Conservation (phyloP, 2,888 invertebrate species). For the Euzophera pinguis region DNA sequence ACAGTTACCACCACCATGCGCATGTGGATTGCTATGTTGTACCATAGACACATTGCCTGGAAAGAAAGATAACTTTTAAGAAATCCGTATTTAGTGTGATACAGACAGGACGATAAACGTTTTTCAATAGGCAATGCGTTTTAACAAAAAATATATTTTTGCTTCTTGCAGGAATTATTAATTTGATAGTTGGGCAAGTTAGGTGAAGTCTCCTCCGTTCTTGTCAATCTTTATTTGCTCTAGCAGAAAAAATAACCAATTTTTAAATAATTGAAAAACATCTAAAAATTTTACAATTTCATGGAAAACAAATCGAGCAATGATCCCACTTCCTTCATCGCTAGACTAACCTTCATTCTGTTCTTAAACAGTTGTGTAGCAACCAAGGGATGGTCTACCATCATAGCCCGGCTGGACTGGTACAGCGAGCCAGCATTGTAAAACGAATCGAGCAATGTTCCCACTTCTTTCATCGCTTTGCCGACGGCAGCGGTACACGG, state of each 20-base stretch:
- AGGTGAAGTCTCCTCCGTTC: too few species aligned
- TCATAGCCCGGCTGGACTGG: slow-evolving; percentile 91
- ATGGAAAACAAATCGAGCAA: slow-evolving; percentile 86
- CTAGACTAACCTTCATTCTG: slow-evolving; percentile 77
- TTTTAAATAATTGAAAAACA: too few species aligned
- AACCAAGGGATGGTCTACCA: slow-evolving; percentile 84
- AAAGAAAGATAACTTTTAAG: background rate
- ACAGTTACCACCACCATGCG: slow-evolving; percentile 88
- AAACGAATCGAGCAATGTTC: slow-evolving; percentile 84
- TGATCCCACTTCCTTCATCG: slow-evolving; percentile 81
- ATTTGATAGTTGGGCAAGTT: too few species aligned
- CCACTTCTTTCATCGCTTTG: slow-evolving; percentile 86
- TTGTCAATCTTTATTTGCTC: too few species aligned
- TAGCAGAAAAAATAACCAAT: too few species aligned
- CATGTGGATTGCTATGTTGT: slow-evolving; percentile 92
- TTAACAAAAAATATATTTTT: too few species aligned
- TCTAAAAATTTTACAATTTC: too few species aligned
- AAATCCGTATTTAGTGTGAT: background rate
- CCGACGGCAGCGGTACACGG: slow-evolving; percentile 86
- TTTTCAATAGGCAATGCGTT: too few species aligned
- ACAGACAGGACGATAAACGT: too few species aligned
- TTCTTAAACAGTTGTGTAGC: slow-evolving; percentile 82
- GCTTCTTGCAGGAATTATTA: too few species aligned
- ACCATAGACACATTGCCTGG: slow-evolving; percentile 93
- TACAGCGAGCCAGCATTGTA: slow-evolving; percentile 90